Conservation (phyloP, 2,888 invertebrate genomes). For the Apamea epomidion region DNA sequence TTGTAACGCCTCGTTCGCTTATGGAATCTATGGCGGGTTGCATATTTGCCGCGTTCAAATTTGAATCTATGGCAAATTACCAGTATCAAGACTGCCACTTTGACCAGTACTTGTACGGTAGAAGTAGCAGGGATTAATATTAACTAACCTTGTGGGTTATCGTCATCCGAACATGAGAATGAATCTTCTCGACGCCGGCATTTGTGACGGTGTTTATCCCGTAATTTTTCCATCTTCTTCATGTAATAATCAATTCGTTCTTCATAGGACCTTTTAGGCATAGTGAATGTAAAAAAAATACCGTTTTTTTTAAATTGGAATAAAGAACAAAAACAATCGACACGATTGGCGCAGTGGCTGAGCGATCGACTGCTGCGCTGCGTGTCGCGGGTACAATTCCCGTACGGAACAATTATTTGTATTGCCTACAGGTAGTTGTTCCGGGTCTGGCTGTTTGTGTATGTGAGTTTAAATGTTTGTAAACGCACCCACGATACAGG, state of each 20-base stretch:
- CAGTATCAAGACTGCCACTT: constrained; percentile 13
- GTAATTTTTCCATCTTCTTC: constrained; percentile 16
- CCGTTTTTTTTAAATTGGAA: too few relatives aligned
- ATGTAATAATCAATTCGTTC: constrained; percentile 13
- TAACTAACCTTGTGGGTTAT: constrained; percentile 13
- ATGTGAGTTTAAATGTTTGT: too few relatives aligned
- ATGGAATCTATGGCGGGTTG: background rate
- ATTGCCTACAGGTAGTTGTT: too few relatives aligned
- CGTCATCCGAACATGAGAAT: background rate
- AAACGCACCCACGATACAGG: too few relatives aligned
- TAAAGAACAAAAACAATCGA: too few relatives aligned
- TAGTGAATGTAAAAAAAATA: background rate
- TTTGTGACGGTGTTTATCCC: constrained; percentile 1
- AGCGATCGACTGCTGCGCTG: too few relatives aligned
- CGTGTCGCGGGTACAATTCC: too few relatives aligned
- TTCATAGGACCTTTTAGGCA: constrained; percentile 22
- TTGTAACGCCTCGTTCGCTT: too few relatives aligned
- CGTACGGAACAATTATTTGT: too few relatives aligned
- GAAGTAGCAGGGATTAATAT: background rate
- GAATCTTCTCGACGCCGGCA: background rate
- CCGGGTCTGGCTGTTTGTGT: too few relatives aligned
- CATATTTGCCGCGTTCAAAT: background rate
- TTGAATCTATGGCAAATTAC: constrained; percentile 21
- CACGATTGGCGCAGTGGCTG: too few relatives aligned
- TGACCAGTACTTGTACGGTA: constrained; percentile 19